Conservation (phyloP, 2,888 invertebrate genomes). For the Volucella inanis region DNA sequence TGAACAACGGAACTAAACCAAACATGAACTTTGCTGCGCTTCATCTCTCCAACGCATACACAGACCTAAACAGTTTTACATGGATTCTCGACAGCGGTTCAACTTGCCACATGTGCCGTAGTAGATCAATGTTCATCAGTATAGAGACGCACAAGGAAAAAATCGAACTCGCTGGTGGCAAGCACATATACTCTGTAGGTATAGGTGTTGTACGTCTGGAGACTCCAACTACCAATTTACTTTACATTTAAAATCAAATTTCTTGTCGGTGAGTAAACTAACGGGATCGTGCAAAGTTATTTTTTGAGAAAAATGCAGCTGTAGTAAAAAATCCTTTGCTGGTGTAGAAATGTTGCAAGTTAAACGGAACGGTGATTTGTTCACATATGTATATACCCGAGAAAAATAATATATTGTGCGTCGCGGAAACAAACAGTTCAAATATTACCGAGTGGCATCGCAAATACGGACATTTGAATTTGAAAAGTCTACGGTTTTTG, state of each 20-base stretch:
- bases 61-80: slow-evolving; percentile 6
- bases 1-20: not conserved
- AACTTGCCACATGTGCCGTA: slow-evolving; percentile 23
- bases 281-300: slow-evolving; percentile 34
- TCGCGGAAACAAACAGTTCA: not conserved
- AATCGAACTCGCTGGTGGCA: slow-evolving; percentile 14
- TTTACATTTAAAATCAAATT: slow-evolving; percentile 8
- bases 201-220: slow-evolving; percentile 13
- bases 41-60: slow-evolving; percentile 13
- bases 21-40: slow-evolving; percentile 26
- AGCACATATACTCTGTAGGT: too few species aligned
- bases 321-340: not conserved
- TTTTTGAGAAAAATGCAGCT: slow-evolving; percentile 25
- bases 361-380: too few species aligned
- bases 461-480: slow-evolving; percentile 30
- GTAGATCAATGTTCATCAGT: slow-evolving; percentile 12
- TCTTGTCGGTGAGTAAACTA: slow-evolving; percentile 43
- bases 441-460: slow-evolving; percentile 21
- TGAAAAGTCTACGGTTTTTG: slow-evolving; percentile 34
- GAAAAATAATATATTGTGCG: too few species aligned
- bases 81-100: slow-evolving; percentile 34
- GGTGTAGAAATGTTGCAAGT: slow-evolving; percentile 3
- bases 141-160: slow-evolving; percentile 15
- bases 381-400: too few species aligned
- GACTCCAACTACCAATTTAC: not conserved